Percentiles rank a stretch among this genome's conserved stretches.
Conservation (phyloP, 2,888 invertebrate species). For the Drosophila monieri region DNA sequence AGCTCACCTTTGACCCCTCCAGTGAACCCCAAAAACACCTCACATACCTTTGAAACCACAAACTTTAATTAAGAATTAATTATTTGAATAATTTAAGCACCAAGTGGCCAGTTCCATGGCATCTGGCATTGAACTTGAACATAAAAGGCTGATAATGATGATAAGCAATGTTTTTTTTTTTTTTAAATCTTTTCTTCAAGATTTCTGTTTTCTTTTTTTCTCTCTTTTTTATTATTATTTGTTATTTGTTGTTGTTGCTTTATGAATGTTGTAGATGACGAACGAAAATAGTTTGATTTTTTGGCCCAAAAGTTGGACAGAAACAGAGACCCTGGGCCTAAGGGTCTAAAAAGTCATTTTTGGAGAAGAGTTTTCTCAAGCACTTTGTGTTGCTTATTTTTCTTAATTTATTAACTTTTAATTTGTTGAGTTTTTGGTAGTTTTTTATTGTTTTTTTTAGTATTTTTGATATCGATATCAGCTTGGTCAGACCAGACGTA, state of each 20-base stretch:
- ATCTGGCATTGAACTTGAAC: too few relatives aligned
- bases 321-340: too few relatives aligned
- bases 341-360: too few relatives aligned
- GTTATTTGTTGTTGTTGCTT: background rate
- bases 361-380: too few relatives aligned
- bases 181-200: background rate
- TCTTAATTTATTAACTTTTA: background rate
- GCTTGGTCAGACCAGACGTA: background rate
- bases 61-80: too few relatives aligned
- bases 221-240: background rate
- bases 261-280: background rate
- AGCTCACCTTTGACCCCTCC: too few relatives aligned
- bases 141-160: too few relatives aligned
- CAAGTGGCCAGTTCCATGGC: too few relatives aligned
- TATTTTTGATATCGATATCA: slow-evolving; percentile 17
- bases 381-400: background rate
- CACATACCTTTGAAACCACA: too few relatives aligned
- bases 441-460: background rate
- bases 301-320: background rate
- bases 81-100: too few relatives aligned
- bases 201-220: background rate
- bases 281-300: slow-evolving; percentile 20
- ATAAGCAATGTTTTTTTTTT: background rate
- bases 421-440: background rate
- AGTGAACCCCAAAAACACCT: too few relatives aligned